These are phyloP conservation scores for Hemicentrotus pulcherrimus DNA, from an alignment of 35 echinoderm and acorn worm species.

Conservation along the genomic window DNA sequence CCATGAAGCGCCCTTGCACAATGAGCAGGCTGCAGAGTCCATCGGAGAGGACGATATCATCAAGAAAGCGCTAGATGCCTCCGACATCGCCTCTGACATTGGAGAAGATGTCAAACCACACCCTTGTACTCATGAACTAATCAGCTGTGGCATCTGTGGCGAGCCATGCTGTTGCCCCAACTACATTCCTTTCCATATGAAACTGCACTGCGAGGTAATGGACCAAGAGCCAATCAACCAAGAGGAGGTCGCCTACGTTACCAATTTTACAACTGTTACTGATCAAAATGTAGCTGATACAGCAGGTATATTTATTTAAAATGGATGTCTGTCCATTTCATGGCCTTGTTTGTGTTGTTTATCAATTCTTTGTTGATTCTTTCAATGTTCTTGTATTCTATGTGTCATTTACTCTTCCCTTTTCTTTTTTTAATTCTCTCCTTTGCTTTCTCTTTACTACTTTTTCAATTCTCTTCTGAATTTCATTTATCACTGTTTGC, in stretches of 20 bases:
- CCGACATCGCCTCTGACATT: not conserved
- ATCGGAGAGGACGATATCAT: not conserved
- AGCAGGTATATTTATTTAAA: not conserved
- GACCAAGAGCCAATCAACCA: not conserved
- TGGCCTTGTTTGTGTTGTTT: too few species aligned
- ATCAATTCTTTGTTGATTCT: too few species aligned
- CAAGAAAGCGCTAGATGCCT: not conserved
- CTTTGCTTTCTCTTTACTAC: too few species aligned
- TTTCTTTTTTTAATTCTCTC: too few species aligned
- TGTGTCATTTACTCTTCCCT: too few species aligned
- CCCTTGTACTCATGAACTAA: not conserved
- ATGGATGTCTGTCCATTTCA: too few species aligned
- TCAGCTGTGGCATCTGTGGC: not conserved
- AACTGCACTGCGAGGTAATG: not conserved
- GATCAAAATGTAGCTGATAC: not conserved
- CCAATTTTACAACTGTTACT: not conserved
- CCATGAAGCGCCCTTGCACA: not conserved
- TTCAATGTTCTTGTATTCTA: too few species aligned
- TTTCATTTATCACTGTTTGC: too few species aligned
- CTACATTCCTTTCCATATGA: conserved; percentile 3
- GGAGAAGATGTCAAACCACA: not conserved
- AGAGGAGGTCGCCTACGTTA: not conserved
- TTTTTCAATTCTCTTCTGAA: too few species aligned
- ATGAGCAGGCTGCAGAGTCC: not conserved
- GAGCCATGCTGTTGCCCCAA: not conserved